Evolutionary conservation across 2,797 vertebrate genomes (phyloP), one percentile per base, ranked within the genome.

Genomic region (Pseudomugil tenellus): DNA sequence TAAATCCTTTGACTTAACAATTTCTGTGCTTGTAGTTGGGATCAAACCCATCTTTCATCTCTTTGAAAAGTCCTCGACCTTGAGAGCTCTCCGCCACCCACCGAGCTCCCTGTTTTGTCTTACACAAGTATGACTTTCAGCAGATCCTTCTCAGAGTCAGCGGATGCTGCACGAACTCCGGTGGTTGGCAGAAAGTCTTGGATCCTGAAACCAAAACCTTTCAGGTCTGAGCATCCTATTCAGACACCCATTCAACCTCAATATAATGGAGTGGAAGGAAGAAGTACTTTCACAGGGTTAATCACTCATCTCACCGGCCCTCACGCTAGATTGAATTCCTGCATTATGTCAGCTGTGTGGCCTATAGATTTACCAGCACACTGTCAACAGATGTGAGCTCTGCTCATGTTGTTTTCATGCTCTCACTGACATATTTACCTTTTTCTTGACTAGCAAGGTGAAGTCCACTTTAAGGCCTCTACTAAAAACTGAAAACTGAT

Each of bases 191-290:
- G 46, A 67, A 71, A 67, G 67, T 78, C 65, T 79, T 68, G 12
- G 28, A 29, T 55, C 62, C 57, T 83, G 84, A 88, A 85, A 87
- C 74, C 46, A 31, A 72, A 80, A 67, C 77, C 72, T 29, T 58
- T 14, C 39, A 37, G 68, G 54, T 67, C 68, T 21, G 55, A 71
- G 51, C 37, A 43, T 73, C 76, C 57, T 69, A 76, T 85, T 89
- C 75, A 89, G 51, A 52, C 26, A 63, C 21, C 82, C 70, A 77
- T 88, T 90, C 83, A 87, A 13, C 14, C 51, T 39, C 1, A 2
- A 64, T 32, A 91, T 76, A 89, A 91, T 80, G 69, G 84, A 29
- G 65, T 70, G 77, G 77, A 76, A 67, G 79, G 79, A 86, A 80
- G 77, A 73, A 72, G 74, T 51, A 39, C 84, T 84, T 82, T 87